Percentiles rank a stretch among this genome's conserved stretches.
phyloP scores from a whole-genome alignment of 2,888 invertebrate species.

The Pachymerium ferrugineum region DNA sequence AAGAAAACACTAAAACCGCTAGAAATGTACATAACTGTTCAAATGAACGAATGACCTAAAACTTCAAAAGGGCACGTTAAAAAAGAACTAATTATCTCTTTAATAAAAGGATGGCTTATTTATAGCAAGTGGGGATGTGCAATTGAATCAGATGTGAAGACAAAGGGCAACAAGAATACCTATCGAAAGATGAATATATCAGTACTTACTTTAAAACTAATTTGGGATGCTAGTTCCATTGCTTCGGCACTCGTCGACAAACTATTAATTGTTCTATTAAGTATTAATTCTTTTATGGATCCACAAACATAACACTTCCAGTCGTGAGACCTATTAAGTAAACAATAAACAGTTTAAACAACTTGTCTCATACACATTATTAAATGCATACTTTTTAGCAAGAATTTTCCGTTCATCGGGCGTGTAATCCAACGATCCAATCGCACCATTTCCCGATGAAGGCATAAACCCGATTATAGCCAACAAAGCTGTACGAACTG shows the following conservation, averaged over 20 bases:
- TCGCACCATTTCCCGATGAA: constrained; percentile 78
- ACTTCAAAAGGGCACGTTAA: too few relatives aligned
- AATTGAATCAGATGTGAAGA: too few relatives aligned
- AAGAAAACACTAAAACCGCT: too few relatives aligned
- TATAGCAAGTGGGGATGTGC: too few relatives aligned
- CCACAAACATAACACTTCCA: constrained; percentile 64
- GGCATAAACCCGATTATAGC: constrained; percentile 94
- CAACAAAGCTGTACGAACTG: constrained; percentile 77
- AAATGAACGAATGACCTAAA: too few relatives aligned
- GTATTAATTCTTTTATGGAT: constrained; percentile 53
- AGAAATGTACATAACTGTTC: too few relatives aligned
- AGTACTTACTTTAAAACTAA: constrained; percentile 41
- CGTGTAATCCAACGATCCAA: constrained; percentile 83
- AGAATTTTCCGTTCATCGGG: constrained; percentile 73
- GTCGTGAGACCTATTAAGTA: constrained; percentile 52
- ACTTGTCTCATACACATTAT: background rate
- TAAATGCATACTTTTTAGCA: constrained; percentile 60
- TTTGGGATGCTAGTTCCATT: constrained; percentile 48
- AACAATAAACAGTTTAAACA: background rate
- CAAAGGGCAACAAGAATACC: too few relatives aligned
- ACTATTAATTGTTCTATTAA: constrained; percentile 44
- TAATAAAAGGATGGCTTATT: too few relatives aligned
- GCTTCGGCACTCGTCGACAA: constrained; percentile 47
- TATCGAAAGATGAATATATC: background rate
- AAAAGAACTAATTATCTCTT: too few relatives aligned